A percentile compares a stretch with the other conserved stretches of the same genome.
Conservation (phyloP, 2,113 vertebrate species). For the Dasypus novemcinctus region DNA sequence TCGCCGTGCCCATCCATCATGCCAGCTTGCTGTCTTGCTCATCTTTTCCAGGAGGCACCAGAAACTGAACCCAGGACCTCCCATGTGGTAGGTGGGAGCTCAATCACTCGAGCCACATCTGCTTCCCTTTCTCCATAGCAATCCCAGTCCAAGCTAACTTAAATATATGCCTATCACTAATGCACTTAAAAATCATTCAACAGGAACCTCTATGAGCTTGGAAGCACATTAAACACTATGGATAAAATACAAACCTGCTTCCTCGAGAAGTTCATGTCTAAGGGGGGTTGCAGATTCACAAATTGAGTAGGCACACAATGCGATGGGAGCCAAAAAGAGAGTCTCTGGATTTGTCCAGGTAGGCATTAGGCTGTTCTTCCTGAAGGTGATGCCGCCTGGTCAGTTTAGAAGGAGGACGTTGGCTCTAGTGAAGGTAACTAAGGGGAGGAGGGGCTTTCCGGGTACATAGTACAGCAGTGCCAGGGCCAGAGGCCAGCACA, state of each 20-base stretch:
- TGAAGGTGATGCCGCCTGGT: neutral
- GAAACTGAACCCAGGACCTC: no score
- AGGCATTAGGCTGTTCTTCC: neutral
- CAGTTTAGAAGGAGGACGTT: neutral
- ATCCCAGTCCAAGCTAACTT: neutral
- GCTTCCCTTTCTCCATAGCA: neutral
- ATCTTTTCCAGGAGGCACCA: no score
- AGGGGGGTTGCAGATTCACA: neutral
- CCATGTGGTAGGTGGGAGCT: no score
- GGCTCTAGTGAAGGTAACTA: neutral
- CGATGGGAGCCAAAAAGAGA: neutral
- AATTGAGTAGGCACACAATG: no score
- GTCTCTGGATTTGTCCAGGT: neutral
- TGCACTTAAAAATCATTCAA: neutral
- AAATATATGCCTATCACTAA: neutral
- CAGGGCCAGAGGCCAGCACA: neutral
- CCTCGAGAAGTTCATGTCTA: neutral
- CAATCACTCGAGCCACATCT: no score
- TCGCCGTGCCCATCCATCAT: no score
- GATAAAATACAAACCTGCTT: neutral
- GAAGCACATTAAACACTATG: neutral
- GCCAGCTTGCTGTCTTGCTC: no score
- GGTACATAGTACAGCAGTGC: neutral
- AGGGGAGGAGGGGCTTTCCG: neutral
- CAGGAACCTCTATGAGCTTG: neutral